Evolutionary conservation across 2,113 vertebrate genomes (phyloP).

Genomic region (Triplophysa tibetana): DNA sequence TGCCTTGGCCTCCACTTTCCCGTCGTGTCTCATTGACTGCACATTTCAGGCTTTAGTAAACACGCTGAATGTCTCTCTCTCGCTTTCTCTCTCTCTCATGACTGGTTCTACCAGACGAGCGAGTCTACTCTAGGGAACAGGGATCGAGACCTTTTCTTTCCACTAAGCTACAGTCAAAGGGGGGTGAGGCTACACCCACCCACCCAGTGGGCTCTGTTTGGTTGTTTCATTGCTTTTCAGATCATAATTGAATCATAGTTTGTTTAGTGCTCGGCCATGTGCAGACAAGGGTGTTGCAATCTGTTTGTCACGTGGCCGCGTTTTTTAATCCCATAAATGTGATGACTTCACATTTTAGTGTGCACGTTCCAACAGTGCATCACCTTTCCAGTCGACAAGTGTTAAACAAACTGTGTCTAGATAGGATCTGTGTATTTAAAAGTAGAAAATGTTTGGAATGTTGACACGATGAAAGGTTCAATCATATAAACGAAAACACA

Average conservation of each 20-base stretch:
- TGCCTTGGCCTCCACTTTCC: not conserved
- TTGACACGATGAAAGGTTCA: not conserved
- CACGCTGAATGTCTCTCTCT: conserved; percentile 26
- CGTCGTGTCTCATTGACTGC: not conserved
- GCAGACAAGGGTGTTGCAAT: not conserved
- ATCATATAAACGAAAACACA: not conserved
- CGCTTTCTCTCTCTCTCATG: conserved; percentile 28
- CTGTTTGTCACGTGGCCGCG: not conserved
- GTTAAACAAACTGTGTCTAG: not conserved
- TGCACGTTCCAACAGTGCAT: conserved; percentile 2
- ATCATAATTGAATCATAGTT: not conserved
- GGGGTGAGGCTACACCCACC: conserved; percentile 15
- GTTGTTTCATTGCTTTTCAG: not conserved
- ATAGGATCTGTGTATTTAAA: not conserved
- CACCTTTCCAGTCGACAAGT: not conserved
- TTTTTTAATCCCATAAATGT: conserved; percentile 1
- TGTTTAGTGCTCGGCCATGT: not conserved
- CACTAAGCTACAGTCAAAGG: conserved; percentile 1
- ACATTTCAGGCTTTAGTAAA: conserved; percentile 1
- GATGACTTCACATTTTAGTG: not conserved
- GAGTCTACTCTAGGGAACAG: conserved; percentile 49
- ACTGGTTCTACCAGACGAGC: conserved; percentile 68
- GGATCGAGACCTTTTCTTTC: conserved; percentile 5
- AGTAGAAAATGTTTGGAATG: conserved; percentile 1
- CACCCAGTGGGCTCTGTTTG: not conserved